These are phyloP conservation scores for Schizotus pectinicornis DNA, from an alignment of 2,888 invertebrate species.

Conservation along the genomic window DNA sequence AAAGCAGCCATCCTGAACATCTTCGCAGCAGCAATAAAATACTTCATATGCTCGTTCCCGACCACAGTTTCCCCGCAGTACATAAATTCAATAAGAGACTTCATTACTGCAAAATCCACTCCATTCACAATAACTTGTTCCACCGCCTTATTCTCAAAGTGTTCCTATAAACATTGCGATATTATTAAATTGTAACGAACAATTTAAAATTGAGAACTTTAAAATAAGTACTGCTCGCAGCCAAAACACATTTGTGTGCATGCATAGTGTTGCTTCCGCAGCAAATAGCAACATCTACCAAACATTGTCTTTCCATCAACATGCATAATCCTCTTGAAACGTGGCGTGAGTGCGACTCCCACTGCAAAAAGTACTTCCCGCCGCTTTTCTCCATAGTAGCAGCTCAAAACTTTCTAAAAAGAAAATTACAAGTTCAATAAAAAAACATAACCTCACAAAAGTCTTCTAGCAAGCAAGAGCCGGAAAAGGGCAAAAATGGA, in stretches of 20 bases:
- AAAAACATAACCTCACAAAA: constrained; percentile 24
- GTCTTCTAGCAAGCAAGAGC: not conserved
- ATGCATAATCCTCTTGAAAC: constrained; percentile 73
- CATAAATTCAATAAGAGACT: constrained; percentile 77
- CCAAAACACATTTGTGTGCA: constrained; percentile 76
- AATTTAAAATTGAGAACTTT: constrained; percentile 10
- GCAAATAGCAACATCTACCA: constrained; percentile 77
- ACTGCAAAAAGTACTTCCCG: constrained; percentile 21
- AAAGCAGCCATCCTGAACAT: constrained; percentile 71
- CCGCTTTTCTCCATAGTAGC: constrained; percentile 21
- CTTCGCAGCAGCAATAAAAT: constrained; percentile 72
- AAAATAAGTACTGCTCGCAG: constrained; percentile 65
- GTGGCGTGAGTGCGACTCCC: constrained; percentile 71
- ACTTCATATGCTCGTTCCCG: constrained; percentile 70
- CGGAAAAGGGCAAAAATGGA: not conserved
- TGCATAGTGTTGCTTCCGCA: constrained; percentile 77
- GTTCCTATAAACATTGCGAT: constrained; percentile 58
- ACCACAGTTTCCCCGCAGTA: constrained; percentile 78
- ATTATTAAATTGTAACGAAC: not conserved
- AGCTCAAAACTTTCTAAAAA: not conserved
- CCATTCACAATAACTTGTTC: constrained; percentile 70
- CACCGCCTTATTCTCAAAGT: constrained; percentile 63
- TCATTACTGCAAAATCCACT: constrained; percentile 73
- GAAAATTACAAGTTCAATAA: not conserved
- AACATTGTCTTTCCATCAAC: constrained; percentile 73